Percentiles rank a stretch among this genome's conserved stretches.
phyloP scores from a whole-genome alignment of 2,888 invertebrate species.

The Hemithea aestivaria region DNA sequence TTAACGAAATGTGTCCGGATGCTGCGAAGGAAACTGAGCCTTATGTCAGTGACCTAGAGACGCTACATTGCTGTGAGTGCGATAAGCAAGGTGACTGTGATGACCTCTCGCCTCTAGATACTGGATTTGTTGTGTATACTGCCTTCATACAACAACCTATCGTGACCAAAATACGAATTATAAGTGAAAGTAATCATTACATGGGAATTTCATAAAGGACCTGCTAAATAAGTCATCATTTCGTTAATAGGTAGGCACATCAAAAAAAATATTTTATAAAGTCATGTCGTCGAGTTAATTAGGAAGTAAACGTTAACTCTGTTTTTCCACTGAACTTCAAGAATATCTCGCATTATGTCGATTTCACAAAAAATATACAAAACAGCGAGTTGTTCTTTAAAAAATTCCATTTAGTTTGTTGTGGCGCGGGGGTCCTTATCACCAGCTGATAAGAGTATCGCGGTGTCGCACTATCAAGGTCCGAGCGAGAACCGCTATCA shows the following conservation, averaged over 20 bases:
- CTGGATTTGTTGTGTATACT: constrained; percentile 33
- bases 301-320: constrained; percentile 20
- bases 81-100: constrained; percentile 40
- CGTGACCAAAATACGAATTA: constrained; percentile 17
- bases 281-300: constrained; percentile 19
- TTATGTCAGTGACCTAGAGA: constrained; percentile 28
- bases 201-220: too few species aligned
- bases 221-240: too few species aligned
- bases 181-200: too few species aligned
- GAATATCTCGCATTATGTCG: constrained; percentile 2
- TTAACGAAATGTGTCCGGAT: constrained; percentile 32
- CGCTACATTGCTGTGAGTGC: constrained; percentile 21
- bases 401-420: constrained; percentile 35
- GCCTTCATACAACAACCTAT: too few species aligned
- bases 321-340: constrained; percentile 17
- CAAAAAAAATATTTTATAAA: background rate
- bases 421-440: constrained; percentile 46
- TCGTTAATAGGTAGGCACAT: too few species aligned
- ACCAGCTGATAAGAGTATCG: constrained; percentile 46
- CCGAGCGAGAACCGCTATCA: constrained; percentile 35
- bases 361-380: constrained; percentile 9
- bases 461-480: constrained; percentile 46
- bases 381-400: constrained; percentile 7
- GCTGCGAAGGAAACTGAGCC: constrained; percentile 31
- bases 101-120: constrained; percentile 33